Evolutionary conservation across 2,888 invertebrate genomes (phyloP).

Genomic region (Megalurothrips usitatus): DNA sequence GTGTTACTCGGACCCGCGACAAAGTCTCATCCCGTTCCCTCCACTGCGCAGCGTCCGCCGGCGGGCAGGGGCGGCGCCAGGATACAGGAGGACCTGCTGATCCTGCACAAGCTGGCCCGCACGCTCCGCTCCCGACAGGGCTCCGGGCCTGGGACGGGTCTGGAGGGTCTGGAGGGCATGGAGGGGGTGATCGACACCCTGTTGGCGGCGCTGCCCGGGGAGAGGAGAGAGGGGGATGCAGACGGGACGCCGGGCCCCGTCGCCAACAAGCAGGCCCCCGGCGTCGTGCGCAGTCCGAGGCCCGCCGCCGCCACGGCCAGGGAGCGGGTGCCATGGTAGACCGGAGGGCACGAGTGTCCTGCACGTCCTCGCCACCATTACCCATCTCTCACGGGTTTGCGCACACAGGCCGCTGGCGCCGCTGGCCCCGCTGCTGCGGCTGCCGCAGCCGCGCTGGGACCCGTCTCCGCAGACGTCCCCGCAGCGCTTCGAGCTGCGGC

Average conservation of each 20-base stretch:
- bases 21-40: too few relatives aligned
- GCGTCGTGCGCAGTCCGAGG: background rate
- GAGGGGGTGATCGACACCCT: background rate
- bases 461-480: background rate
- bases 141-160: background rate
- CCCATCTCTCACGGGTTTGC: too few relatives aligned
- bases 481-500: background rate
- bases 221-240: background rate
- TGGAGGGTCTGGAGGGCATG: background rate
- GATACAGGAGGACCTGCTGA: constrained; percentile 7
- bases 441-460: background rate
- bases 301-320: too few relatives aligned
- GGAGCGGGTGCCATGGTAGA: too few relatives aligned
- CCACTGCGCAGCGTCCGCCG: too few relatives aligned
- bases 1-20: too few relatives aligned
- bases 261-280: background rate
- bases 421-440: too few relatives aligned
- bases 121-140: background rate
- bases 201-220: background rate
- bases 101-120: background rate
- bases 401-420: too few relatives aligned
- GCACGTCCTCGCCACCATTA: too few relatives aligned
- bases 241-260: background rate
- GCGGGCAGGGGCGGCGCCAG: background rate
- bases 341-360: too few relatives aligned